Evolutionary conservation across 2,888 invertebrate genomes (phyloP), one percentile per base, ranked within the genome.

Genomic region (Eupithecia abbreviata): DNA sequence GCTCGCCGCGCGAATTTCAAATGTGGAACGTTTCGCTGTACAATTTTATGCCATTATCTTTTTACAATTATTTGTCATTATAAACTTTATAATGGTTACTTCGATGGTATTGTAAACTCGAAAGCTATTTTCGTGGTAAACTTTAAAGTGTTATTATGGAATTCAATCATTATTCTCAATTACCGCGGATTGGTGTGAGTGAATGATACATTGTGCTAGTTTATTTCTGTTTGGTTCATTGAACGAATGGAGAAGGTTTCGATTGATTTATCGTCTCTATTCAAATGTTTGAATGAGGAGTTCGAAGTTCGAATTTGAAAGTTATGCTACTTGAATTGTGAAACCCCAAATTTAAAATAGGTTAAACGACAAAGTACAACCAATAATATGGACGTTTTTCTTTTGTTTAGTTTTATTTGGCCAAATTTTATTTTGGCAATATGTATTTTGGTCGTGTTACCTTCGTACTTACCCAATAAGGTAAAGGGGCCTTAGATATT

Each of bases 81-180:
- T 70, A 70, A 75, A 69, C 47, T 74, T 69, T 73, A 67, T 75
- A 75, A 72, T 77, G 72, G 71, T 73, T 43, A 73, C 71, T 15
- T 66, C 42, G 73, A 70, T 66, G 55, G 72, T 74, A 70, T 73
- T 58, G 74, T 72, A 69, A 71, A 71, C 78, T 72, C 55, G 49
- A 74, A 76, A 76, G 72, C 67, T 72, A 78, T 78, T 75, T 75
- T 78, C 65, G 72, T 74, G 51, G 73, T 73, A 71, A 58, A 47
- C 62, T 79, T 93, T 92, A 90, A 87, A 91, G 91, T 90, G 91
- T 90, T 92, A 93, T 92, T 92, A 69, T 91, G 89, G 84, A 91
- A 91, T 93, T 92, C 91, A 91, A 93, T 92, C 93, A 93, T 92
- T 91, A 92, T 92, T 93, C 93, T 90, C 91, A 91, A 92, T 93